These are phyloP conservation scores for Limosa lapponica DNA, from an alignment of 2,797 vertebrate genomes.

Conservation along the genomic window DNA sequence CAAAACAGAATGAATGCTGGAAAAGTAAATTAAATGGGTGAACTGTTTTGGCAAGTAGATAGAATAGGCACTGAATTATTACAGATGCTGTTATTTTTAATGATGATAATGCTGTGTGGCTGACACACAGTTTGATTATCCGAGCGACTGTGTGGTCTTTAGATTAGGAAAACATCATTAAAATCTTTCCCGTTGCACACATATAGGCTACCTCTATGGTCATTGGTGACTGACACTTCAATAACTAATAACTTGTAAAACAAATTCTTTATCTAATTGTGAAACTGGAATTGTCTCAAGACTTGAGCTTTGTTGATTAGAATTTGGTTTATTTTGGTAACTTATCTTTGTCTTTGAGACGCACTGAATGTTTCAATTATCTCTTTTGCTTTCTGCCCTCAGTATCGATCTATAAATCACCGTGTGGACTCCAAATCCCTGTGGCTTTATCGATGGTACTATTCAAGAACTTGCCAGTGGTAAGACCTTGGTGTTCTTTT, in stretches of 20 bases:
- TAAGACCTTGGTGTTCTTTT: constrained; percentile 64
- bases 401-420: constrained; percentile 97
- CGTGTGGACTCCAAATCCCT: constrained; percentile 87
- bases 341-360: neutral
- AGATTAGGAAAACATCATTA: neutral
- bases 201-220: neutral
- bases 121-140: neutral
- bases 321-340: neutral
- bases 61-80: neutral
- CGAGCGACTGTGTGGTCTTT: neutral
- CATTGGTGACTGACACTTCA: neutral
- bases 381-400: neutral
- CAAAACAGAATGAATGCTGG: neutral
- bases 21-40: neutral
- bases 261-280: neutral
- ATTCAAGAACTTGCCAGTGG: constrained; percentile 89
- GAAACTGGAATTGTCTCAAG: neutral
- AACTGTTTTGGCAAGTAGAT: fast-evolving
- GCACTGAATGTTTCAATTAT: neutral
- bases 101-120: neutral
- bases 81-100: neutral
- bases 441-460: constrained; percentile 90
- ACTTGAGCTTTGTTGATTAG: neutral
- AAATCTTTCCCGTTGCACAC: neutral
- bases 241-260: neutral